A percentile compares a stretch with the other conserved stretches of the same genome.
Conservation (phyloP, 1,140 invertebrate species). For the Probaryconus sp. region DNA sequence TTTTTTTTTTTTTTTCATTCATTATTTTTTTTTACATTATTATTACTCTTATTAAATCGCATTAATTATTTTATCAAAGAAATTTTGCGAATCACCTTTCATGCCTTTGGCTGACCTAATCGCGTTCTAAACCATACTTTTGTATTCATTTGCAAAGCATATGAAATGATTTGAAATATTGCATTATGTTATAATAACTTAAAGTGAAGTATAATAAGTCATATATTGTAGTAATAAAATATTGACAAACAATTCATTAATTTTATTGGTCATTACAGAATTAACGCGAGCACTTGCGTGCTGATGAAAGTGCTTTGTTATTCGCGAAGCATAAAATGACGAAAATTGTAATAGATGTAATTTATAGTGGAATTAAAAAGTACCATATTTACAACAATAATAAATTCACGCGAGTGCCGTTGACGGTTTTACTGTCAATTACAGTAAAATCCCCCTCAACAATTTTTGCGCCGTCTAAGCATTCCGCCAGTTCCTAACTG, state of each 20-base stretch:
- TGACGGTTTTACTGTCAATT: slow-evolving; percentile 58
- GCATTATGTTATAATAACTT: too few species aligned
- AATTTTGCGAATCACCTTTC: slow-evolving; percentile 26
- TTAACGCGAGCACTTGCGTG: slow-evolving; percentile 32
- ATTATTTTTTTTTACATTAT: background rate
- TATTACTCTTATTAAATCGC: background rate
- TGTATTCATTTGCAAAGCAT: too few species aligned
- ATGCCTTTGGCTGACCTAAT: too few species aligned
- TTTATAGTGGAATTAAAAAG: slow-evolving; percentile 56
- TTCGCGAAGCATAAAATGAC: slow-evolving; percentile 35
- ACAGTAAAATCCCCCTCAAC: slow-evolving; percentile 27
- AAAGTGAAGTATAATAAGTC: too few species aligned
- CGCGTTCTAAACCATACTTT: too few species aligned
- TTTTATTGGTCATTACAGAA: slow-evolving; percentile 46
- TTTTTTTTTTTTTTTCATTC: slow-evolving; percentile 12
- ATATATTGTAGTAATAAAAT: too few species aligned
- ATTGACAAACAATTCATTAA: too few species aligned
- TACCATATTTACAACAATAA: slow-evolving; percentile 56
- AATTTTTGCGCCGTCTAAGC: slow-evolving; percentile 43
- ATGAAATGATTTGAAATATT: too few species aligned
- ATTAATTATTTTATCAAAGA: slow-evolving; percentile 38
- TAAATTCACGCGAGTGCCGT: slow-evolving; percentile 52
- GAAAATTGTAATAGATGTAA: slow-evolving; percentile 53
- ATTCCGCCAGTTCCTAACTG: too few species aligned
- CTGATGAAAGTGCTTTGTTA: slow-evolving; percentile 47